These are phyloP conservation scores for Oxyscelio sp. DNA, from an alignment of 2,888 invertebrate species.

Conservation along the genomic window DNA sequence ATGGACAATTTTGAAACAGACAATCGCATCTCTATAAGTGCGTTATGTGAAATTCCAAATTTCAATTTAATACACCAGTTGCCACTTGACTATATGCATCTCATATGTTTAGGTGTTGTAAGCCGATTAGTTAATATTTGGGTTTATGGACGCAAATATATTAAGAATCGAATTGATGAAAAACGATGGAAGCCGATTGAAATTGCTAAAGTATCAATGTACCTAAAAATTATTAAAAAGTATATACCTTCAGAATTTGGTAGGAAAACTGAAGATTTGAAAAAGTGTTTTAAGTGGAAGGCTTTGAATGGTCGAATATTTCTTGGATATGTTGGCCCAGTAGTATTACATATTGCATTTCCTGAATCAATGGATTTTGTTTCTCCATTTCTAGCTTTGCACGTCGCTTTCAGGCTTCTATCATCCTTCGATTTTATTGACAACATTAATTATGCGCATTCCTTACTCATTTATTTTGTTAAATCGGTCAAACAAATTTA, in stretches of 20 bases:
- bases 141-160: conserved; percentile 35
- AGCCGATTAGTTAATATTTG: conserved; percentile 44
- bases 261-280: conserved; percentile 33
- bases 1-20: conserved; percentile 5
- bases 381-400: conserved; percentile 44
- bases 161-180: conserved; percentile 4
- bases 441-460: conserved; percentile 41
- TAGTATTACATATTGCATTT: conserved; percentile 34
- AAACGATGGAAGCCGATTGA: conserved; percentile 39
- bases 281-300: conserved; percentile 51
- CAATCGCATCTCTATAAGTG: conserved; percentile 42
- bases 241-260: conserved; percentile 56
- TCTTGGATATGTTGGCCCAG: conserved; percentile 54
- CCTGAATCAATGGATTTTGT: conserved; percentile 25
- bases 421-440: background rate
- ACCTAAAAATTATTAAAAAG: conserved; percentile 18
- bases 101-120: conserved; percentile 52
- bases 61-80: conserved; percentile 51
- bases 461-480: conserved; percentile 48
- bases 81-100: conserved; percentile 62
- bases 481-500: conserved; percentile 42
- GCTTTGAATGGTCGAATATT: conserved; percentile 59
- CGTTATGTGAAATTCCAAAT: conserved; percentile 48
- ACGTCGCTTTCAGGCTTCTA: conserved; percentile 47
- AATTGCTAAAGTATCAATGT: conserved; percentile 16